Percentiles rank a stretch among this genome's conserved stretches.
Conservation (phyloP, 2,888 invertebrate genomes). For the Mantis religiosa region DNA sequence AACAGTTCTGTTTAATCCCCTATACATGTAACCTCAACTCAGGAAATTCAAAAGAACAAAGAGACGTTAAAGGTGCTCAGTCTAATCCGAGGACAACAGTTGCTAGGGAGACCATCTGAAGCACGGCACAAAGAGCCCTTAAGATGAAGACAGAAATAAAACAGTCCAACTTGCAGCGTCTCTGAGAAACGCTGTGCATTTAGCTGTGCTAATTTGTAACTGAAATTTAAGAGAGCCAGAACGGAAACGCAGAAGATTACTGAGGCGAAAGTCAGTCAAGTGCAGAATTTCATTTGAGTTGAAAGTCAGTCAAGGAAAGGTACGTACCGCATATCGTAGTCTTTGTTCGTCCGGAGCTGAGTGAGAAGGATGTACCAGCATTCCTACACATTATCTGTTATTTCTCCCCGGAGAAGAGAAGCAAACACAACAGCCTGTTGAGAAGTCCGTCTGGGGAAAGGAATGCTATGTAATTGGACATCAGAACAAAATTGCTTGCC, state of each 20-base stretch:
- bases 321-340: neutral
- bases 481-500: too few species aligned
- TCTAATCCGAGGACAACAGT: too few species aligned
- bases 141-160: too few species aligned
- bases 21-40: too few species aligned
- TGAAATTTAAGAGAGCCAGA: neutral
- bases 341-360: neutral
- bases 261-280: neutral
- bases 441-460: neutral
- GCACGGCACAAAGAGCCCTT: too few species aligned
- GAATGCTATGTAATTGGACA: neutral
- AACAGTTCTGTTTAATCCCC: too few species aligned
- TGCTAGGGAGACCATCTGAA: too few species aligned
- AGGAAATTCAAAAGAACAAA: too few species aligned
- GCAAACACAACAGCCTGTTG: neutral
- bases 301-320: neutral
- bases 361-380: neutral
- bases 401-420: neutral
- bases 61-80: too few species aligned
- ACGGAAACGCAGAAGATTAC: neutral
- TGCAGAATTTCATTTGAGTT: neutral
- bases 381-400: neutral
- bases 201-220: neutral
- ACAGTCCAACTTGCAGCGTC: too few species aligned
- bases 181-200: neutral